Conservation (phyloP, 2,113 vertebrate species). For the Polypterus bichir region DNA sequence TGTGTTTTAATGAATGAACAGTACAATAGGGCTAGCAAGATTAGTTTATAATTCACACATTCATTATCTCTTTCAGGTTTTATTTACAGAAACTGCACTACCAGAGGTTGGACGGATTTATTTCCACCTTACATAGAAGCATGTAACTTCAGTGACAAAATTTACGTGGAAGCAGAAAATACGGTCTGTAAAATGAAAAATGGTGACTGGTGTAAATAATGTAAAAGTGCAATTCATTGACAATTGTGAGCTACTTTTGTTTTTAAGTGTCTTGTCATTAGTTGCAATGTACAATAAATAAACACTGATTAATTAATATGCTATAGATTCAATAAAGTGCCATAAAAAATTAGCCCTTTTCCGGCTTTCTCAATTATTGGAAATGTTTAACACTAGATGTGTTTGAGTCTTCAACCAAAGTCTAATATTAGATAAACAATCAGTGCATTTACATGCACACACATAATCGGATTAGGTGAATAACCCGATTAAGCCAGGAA, state of each 20-base stretch:
- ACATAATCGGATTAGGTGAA: no score
- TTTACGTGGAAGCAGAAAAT: slow-evolving; percentile 26
- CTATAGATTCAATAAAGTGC: neutral
- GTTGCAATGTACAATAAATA: neutral
- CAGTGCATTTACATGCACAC: no score
- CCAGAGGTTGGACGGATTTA: slow-evolving; percentile 44
- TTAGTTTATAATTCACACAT: slow-evolving; percentile 12
- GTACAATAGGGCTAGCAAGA: neutral
- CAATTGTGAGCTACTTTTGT: neutral
- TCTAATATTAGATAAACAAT: neutral
- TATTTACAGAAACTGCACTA: slow-evolving; percentile 52
- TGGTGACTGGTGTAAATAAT: neutral
- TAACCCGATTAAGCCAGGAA: no score
- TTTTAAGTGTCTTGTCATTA: neutral
- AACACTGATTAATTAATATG: neutral
- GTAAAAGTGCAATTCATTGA: neutral
- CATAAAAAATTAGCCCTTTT: neutral
- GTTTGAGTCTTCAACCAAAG: neutral
- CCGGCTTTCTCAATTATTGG: neutral
- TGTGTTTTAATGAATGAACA: no score
- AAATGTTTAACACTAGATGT: neutral
- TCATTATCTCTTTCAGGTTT: slow-evolving; percentile 26
- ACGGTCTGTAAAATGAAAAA: neutral
- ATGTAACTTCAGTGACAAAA: slow-evolving; percentile 39
- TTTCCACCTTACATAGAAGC: slow-evolving; percentile 44